Percentiles rank a stretch among this genome's conserved stretches.
Conservation (phyloP, 2,113 vertebrate genomes). For the Bucco capensis region DNA sequence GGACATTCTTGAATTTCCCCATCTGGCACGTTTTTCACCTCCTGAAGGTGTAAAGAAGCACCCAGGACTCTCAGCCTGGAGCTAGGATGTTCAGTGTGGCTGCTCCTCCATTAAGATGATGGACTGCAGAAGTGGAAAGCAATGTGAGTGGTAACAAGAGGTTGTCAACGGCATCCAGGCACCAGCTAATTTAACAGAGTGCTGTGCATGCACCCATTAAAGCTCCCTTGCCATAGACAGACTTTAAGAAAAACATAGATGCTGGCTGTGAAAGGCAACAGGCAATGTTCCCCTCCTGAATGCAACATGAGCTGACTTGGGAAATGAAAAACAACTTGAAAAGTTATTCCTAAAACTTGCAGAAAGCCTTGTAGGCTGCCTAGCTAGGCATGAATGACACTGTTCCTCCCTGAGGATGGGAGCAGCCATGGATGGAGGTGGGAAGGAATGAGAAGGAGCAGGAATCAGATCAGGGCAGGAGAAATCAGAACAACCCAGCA, state of each 20-base stretch:
- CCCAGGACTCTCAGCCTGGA: neutral
- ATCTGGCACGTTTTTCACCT: neutral
- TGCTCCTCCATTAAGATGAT: neutral
- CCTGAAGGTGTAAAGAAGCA: neutral
- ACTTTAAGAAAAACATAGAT: neutral
- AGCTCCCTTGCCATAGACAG: neutral
- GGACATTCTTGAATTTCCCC: neutral
- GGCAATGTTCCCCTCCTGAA: neutral
- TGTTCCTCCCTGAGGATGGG: neutral
- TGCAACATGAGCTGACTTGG: neutral
- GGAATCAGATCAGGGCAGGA: neutral
- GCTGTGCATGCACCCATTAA: neutral
- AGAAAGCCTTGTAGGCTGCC: neutral
- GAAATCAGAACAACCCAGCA: neutral
- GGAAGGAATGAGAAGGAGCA: neutral
- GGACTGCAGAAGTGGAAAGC: neutral
- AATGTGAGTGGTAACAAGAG: neutral
- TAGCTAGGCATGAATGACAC: neutral
- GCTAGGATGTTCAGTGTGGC: neutral
- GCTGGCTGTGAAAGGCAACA: neutral
- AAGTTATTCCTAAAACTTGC: neutral
- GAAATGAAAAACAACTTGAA: neutral
- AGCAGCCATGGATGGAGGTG: fast-evolving
- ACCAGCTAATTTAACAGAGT: neutral
- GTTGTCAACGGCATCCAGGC: neutral